phyloP scores from a whole-genome alignment of 2,888 invertebrate genomes.

The Ornithoptera priamus region DNA sequence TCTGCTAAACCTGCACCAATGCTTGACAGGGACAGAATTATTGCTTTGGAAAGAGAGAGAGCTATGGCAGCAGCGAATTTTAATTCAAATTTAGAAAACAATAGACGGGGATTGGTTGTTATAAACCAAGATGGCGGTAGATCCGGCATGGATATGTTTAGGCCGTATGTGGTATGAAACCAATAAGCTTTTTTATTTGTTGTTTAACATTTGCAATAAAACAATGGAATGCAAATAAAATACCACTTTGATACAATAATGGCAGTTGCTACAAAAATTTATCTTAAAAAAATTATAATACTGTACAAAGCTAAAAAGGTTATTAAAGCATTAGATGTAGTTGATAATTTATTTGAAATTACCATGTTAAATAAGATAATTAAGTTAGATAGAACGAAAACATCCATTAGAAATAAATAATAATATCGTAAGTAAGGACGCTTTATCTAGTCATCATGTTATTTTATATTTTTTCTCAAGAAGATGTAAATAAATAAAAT shows the following conservation, averaged over 20 bases:
- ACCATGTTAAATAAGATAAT: not conserved
- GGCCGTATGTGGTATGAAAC: constrained; percentile 78
- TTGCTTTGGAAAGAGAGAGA: constrained; percentile 70
- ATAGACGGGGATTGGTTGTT: constrained; percentile 68
- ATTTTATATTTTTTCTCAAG: not conserved
- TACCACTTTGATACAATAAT: constrained; percentile 4
- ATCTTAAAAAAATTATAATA: constrained; percentile 1
- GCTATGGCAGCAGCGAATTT: constrained; percentile 76
- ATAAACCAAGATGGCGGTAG: constrained; percentile 72
- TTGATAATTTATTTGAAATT: not conserved
- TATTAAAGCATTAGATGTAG: not conserved
- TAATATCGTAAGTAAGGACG: not conserved
- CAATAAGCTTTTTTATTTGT: constrained; percentile 56
- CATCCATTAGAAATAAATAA: not conserved
- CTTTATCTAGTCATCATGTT: constrained; percentile 22
- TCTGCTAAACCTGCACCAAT: constrained; percentile 70
- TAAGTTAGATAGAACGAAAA: not conserved
- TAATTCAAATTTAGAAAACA: constrained; percentile 75
- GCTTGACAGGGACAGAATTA: constrained; percentile 74
- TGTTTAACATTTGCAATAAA: constrained; percentile 32
- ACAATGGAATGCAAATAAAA: constrained; percentile 31
- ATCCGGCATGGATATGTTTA: constrained; percentile 71
- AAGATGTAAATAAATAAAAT: not conserved
- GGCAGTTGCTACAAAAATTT: constrained; percentile 14
- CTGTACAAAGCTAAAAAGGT: constrained; percentile 7